phyloP scores from a whole-genome alignment of 2,888 invertebrate genomes.

The Ormia ochracea region DNA sequence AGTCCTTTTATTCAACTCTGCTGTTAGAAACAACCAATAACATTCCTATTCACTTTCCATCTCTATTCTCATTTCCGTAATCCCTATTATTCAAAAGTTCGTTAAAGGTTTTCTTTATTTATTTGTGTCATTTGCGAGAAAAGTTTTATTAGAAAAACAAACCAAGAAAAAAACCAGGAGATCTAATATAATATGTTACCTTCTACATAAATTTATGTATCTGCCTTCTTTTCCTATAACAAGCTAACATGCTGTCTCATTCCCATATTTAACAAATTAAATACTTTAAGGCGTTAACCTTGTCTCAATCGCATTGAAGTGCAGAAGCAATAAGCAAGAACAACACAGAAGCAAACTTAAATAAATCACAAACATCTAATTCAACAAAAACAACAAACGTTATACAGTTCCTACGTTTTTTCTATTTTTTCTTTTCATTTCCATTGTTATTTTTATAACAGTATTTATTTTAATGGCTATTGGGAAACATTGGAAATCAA shows the following conservation, averaged over 20 bases:
- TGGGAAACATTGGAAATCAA: neutral
- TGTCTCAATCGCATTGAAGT: slow-evolving; percentile 36
- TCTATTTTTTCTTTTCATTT: slow-evolving; percentile 35
- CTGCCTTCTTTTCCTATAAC: slow-evolving; percentile 19
- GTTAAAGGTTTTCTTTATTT: slow-evolving; percentile 1
- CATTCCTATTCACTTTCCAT: neutral
- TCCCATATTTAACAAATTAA: slow-evolving; percentile 59
- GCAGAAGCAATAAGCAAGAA: slow-evolving; percentile 16
- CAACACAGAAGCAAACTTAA: neutral
- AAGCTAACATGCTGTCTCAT: slow-evolving; percentile 44
- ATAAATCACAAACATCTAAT: neutral
- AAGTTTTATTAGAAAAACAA: slow-evolving; percentile 25
- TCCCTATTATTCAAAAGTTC: neutral
- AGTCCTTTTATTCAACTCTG: too few relatives aligned
- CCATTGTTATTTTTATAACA: slow-evolving; percentile 47
- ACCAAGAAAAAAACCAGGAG: neutral
- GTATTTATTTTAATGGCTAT: slow-evolving; percentile 47
- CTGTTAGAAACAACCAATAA: neutral
- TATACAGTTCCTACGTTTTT: neutral
- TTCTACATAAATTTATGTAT: neutral
- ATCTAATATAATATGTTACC: neutral
- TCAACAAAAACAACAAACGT: slow-evolving; percentile 19
- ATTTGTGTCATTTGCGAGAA: slow-evolving; percentile 16
- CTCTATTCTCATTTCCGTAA: neutral
- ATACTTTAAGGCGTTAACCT: slow-evolving; percentile 60